phyloP scores from a whole-genome alignment of 2,797 vertebrate species.

The Parambassis ranga region DNA sequence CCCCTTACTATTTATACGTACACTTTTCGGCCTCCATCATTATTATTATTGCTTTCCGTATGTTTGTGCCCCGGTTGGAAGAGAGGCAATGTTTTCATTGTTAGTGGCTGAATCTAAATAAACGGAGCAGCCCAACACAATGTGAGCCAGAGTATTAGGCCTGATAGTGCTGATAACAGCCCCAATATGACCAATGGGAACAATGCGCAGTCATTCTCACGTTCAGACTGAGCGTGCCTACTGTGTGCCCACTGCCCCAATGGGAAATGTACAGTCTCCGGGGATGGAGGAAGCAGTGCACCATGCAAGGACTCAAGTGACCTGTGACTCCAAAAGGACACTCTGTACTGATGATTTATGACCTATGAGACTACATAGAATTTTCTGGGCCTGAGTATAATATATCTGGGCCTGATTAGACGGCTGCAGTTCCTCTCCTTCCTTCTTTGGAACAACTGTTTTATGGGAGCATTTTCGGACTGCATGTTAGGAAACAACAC shows the following conservation, averaged over 20 bases:
- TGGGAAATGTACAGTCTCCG: conserved; percentile 52
- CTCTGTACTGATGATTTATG: conserved; percentile 9
- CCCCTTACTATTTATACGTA: conserved; percentile 74
- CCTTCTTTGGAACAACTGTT: too few relatives aligned
- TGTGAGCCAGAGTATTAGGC: conserved; percentile 69
- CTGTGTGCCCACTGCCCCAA: conserved; percentile 58
- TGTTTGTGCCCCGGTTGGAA: conserved; percentile 70
- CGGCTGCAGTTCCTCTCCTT: too few relatives aligned
- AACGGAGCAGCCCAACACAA: conserved; percentile 74
- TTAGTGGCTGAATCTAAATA: conserved; percentile 73
- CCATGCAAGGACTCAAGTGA: conserved; percentile 39
- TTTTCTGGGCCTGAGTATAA: not conserved
- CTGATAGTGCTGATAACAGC: conserved; percentile 68
- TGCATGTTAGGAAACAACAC: too few relatives aligned
- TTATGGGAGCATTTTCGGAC: too few relatives aligned
- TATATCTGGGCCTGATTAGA: not conserved
- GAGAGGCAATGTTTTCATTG: conserved; percentile 75
- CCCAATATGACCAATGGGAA: conserved; percentile 70
- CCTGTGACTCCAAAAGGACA: conserved; percentile 36
- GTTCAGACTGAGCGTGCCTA: conserved; percentile 67
- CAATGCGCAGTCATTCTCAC: conserved; percentile 71
- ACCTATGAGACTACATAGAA: not conserved
- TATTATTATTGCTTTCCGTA: conserved; percentile 79
- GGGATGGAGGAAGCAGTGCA: conserved; percentile 41
- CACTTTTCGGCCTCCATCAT: conserved; percentile 70